These are phyloP conservation scores for Acanthosepion esculentum DNA, from an alignment of 2,888 invertebrate species.

Conservation along the genomic window DNA sequence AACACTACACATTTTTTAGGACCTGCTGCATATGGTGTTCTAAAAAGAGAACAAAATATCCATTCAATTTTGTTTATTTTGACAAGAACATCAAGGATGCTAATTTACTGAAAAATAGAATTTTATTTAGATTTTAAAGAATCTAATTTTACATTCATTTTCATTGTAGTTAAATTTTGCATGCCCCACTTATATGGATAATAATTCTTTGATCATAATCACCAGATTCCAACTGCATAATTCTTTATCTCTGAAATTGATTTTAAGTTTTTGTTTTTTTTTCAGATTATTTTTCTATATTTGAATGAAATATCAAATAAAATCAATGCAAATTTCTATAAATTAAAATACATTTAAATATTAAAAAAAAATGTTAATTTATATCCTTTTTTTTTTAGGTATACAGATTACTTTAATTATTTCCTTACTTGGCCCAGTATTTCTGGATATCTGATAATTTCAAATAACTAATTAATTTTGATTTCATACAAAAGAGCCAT, in stretches of 20 bases:
- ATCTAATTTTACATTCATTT: neutral
- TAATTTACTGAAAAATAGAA: neutral
- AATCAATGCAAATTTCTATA: neutral
- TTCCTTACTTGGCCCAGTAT: neutral
- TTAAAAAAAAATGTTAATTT: neutral
- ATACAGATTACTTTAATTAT: neutral
- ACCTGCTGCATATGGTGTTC: no score
- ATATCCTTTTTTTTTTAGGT: neutral
- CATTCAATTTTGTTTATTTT: no score
- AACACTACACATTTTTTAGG: no score
- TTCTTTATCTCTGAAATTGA: neutral
- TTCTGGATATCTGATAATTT: neutral
- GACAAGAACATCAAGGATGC: no score
- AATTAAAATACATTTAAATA: neutral
- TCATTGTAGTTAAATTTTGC: neutral
- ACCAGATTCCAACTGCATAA: neutral
- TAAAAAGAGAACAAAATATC: no score
- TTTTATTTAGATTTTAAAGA: constrained; percentile 2
- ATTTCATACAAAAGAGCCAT: neutral
- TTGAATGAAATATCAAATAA: neutral
- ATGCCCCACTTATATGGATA: neutral
- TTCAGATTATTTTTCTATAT: neutral
- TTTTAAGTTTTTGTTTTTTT: neutral
- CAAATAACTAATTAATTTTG: neutral
- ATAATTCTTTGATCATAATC: neutral